phyloP scores from a whole-genome alignment of 2,888 invertebrate genomes.

The Drymonia ruficornis region DNA sequence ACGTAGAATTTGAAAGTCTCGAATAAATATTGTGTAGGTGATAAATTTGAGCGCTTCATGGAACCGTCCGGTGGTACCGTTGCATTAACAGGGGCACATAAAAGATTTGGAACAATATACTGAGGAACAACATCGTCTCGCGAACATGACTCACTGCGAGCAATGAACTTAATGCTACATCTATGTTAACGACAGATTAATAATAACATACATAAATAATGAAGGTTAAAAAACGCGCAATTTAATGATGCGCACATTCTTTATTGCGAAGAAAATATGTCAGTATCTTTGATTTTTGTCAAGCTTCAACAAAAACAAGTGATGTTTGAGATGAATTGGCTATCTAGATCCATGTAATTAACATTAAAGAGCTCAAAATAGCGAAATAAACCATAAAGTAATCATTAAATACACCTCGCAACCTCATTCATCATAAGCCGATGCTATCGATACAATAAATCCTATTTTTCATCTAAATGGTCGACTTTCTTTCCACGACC shows the following conservation, averaged over 20 bases:
- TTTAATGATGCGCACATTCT: neutral
- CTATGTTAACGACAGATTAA: neutral
- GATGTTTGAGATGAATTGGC: too few relatives aligned
- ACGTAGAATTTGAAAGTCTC: too few relatives aligned
- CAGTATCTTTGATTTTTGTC: too few relatives aligned
- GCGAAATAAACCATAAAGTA: neutral
- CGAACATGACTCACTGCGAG: constrained; percentile 23
- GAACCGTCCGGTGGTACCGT: constrained; percentile 20
- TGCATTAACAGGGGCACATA: constrained; percentile 12
- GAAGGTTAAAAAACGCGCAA: neutral
- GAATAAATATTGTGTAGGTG: constrained; percentile 17
- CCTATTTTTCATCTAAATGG: constrained; percentile 16
- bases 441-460: constrained; percentile 1
- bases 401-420: neutral
- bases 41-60: constrained; percentile 14
- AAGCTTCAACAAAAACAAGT: too few relatives aligned
- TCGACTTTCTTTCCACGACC: constrained; percentile 34
- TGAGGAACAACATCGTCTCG: constrained; percentile 11
- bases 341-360: neutral
- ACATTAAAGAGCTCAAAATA: neutral
- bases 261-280: too few relatives aligned
- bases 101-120: constrained; percentile 17
- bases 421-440: constrained; percentile 6
- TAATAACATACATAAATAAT: neutral
- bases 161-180: constrained; percentile 20